Percentiles rank a stretch among this genome's conserved stretches.
Evolutionary conservation across 2,888 invertebrate species (phyloP).

Genomic region (Acholoe squamosa): DNA sequence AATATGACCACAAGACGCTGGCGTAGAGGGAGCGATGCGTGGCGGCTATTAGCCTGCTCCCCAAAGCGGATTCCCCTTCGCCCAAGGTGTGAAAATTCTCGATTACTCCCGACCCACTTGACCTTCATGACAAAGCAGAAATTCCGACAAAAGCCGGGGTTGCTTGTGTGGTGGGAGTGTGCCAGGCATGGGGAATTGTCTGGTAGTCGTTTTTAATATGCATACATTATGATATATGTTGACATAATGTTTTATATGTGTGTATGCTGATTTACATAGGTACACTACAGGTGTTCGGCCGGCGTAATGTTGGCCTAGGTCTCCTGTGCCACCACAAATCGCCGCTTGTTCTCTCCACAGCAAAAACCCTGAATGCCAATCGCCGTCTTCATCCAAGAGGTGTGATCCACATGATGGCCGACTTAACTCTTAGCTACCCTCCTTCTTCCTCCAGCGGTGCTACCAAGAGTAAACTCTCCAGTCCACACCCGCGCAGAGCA

Average conservation of each 20-base stretch:
- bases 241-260: conserved; percentile 59
- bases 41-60: not conserved
- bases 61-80: conserved; percentile 19
- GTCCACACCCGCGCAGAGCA: no score
- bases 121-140: conserved; percentile 57
- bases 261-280: conserved; percentile 44
- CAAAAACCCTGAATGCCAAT: conserved; percentile 45
- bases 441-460: not conserved
- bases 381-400: conserved; percentile 34
- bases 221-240: conserved; percentile 61
- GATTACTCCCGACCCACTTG: not conserved
- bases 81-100: conserved; percentile 36
- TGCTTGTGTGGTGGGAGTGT: not conserved
- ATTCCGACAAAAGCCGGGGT: conserved; percentile 9
- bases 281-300: conserved; percentile 47
- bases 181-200: conserved; percentile 47
- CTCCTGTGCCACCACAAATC: conserved; percentile 15
- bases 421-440: conserved; percentile 15
- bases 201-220: conserved; percentile 33
- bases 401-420: conserved; percentile 57
- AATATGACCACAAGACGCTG: not conserved
- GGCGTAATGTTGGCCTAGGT: conserved; percentile 47
- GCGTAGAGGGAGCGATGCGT: not conserved
- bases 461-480: not conserved
- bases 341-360: conserved; percentile 37